A percentile compares a stretch with the other conserved stretches of the same genome.
phyloP scores from a whole-genome alignment of 2,888 invertebrate genomes.

The Rambutsinella grinnellia region DNA sequence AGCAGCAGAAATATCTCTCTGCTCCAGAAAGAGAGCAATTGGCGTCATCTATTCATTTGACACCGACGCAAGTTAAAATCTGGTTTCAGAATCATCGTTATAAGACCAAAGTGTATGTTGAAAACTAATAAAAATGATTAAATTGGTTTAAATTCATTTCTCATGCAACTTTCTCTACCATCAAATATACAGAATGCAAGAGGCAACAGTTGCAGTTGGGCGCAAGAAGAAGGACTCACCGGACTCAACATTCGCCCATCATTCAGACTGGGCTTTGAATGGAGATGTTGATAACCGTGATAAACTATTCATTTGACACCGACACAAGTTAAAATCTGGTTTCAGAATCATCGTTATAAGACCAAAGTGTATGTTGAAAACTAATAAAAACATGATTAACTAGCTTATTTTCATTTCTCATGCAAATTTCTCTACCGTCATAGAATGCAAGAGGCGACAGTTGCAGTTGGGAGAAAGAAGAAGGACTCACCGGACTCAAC shows the following conservation, averaged over 20 bases:
- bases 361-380: conserved; percentile 63
- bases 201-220: conserved; percentile 24
- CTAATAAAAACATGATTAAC: neutral
- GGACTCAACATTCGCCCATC: conserved; percentile 15
- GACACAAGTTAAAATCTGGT: conserved; percentile 80
- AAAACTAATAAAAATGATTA: no score
- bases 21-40: conserved; percentile 98
- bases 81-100: conserved; percentile 67
- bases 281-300: conserved; percentile 46
- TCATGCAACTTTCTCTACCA: no score
- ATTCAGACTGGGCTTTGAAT: conserved; percentile 32
- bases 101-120: conserved; percentile 63
- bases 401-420: no score
- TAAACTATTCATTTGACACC: conserved; percentile 81
- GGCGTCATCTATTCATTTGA: conserved; percentile 92
- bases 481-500: conserved; percentile 27
- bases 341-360: conserved; percentile 66
- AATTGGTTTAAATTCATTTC: no score
- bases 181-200: conserved; percentile 43
- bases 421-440: no score
- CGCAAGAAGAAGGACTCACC: conserved; percentile 38
- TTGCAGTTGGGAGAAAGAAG: conserved; percentile 24
- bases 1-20: conserved; percentile 95
- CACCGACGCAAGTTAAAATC: conserved; percentile 88
- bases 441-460: conserved; percentile 49